Evolutionary conservation across 2,888 invertebrate genomes (phyloP).

Genomic region (Xestoiulus laeticollis): DNA sequence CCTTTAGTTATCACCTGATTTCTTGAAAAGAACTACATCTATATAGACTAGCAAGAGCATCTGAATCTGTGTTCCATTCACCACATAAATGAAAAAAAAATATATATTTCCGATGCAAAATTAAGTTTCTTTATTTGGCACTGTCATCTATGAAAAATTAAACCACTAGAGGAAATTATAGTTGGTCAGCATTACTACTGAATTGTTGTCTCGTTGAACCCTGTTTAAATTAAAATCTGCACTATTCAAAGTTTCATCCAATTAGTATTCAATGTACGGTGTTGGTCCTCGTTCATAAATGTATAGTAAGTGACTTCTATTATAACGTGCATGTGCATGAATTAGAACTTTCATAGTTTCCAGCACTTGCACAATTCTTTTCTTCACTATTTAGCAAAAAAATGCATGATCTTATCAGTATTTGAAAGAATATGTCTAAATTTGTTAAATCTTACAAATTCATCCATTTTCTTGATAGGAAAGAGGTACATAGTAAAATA

Average conservation of each 20-base stretch:
- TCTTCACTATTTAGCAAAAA: not conserved
- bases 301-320: not conserved
- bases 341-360: not conserved
- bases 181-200: no score
- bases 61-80: not conserved
- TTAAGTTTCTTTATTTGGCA: no score
- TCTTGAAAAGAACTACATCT: not conserved
- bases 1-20: not conserved
- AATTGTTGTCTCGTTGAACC: no score
- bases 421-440: not conserved
- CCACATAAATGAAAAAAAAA: no score
- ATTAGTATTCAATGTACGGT: not conserved
- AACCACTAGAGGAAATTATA: no score
- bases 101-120: no score
- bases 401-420: not conserved
- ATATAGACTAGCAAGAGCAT: not conserved
- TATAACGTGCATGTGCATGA: not conserved
- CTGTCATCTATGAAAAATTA: no score
- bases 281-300: not conserved
- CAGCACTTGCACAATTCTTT: not conserved
- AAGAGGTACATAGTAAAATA: conserved; percentile 32
- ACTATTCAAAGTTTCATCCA: not conserved
- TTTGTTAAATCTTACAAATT: not conserved
- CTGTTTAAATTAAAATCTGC: no score
- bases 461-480: conserved; percentile 39